Evolutionary conservation across 2,888 invertebrate genomes (phyloP).

Genomic region (Pterostichus madidus): DNA sequence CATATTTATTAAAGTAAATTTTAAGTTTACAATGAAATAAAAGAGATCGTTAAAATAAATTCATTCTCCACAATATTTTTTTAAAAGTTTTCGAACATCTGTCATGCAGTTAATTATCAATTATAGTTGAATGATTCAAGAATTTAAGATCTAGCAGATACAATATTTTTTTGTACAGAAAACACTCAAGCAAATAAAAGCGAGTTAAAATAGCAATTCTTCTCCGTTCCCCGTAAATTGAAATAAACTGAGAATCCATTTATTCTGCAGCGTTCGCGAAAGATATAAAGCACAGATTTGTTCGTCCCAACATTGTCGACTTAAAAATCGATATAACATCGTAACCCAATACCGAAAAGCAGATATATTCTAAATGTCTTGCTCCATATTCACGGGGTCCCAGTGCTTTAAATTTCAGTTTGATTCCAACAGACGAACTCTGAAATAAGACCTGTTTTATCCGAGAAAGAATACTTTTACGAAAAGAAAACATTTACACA

Average conservation of each 20-base stretch:
- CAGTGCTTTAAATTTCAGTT: constrained; percentile 33
- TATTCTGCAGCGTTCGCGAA: constrained; percentile 5
- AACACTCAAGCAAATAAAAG: constrained; percentile 21
- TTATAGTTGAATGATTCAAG: constrained; percentile 21
- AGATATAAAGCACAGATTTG: constrained; percentile 41
- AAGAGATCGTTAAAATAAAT: constrained; percentile 16
- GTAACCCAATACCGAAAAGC: constrained; percentile 27
- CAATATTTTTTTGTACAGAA: constrained; percentile 13
- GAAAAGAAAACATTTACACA: not conserved
- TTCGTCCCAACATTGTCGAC: constrained; percentile 8
- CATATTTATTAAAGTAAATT: too few relatives aligned
- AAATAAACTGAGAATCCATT: constrained; percentile 54
- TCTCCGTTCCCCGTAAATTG: constrained; percentile 30
- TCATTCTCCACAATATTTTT: not conserved
- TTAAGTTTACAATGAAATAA: not conserved
- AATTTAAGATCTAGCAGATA: constrained; percentile 3
- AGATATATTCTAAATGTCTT: constrained; percentile 46
- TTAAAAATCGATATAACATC: constrained; percentile 44
- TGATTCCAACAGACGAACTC: constrained; percentile 32
- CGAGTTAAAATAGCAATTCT: constrained; percentile 29
- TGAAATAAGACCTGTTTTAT: constrained; percentile 33
- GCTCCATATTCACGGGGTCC: constrained; percentile 2
- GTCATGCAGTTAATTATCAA: not conserved
- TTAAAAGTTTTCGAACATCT: constrained; percentile 11
- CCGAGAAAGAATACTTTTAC: constrained; percentile 3